Evolutionary conservation across 2,797 vertebrate species (phyloP), one percentile per base, ranked within the genome.

Genomic region (Melanotaenia boesemani): DNA sequence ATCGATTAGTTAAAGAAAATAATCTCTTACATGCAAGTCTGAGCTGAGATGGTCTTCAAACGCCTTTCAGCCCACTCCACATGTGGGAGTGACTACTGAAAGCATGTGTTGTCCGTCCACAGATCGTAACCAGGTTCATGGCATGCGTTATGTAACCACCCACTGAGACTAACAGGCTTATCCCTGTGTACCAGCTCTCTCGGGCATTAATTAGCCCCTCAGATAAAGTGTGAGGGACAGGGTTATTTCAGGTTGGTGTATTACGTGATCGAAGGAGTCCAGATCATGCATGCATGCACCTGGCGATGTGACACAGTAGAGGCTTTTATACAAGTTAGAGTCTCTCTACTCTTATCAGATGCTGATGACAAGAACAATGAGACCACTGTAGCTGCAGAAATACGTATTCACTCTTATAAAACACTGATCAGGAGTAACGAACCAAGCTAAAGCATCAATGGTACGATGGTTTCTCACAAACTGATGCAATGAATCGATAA

Each of bases 161-260:
- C 66, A 55, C 76, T 68, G 67, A 69, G 60, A 74, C 86, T 82
- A 86, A 94, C 88, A 88, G 85, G 80, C 85, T 89, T 86, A 91
- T 72, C 81, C 88, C 86, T 91, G 85, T 91, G 77, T 77, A 76
- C 67, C 12, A 1, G 59, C 72, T 84, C 60, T 65, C 26, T 18
- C 41, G 74, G 54, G 32, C 32, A 83, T 87, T 85, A 87, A 92
- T 89, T 86, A 87, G 78, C 69, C 74, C 24, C 46, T 8, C 70
- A 61, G 64, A 80, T 85, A 68, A 77, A 72, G 76, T 80, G 65
- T 80, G 76, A 78, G 66, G 50, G 58, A 59, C 78, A 61, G 60
- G 79, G 79, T 80, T 89, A 85, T 86, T 85, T 87, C 69, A 88
- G 86, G 78, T 85, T 56, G 48, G 59, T 48, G 9, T 32, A 68